Evolutionary conservation across 2,113 vertebrate genomes (phyloP), one percentile per base, ranked within the genome.

Genomic region (Gulo gulo): DNA sequence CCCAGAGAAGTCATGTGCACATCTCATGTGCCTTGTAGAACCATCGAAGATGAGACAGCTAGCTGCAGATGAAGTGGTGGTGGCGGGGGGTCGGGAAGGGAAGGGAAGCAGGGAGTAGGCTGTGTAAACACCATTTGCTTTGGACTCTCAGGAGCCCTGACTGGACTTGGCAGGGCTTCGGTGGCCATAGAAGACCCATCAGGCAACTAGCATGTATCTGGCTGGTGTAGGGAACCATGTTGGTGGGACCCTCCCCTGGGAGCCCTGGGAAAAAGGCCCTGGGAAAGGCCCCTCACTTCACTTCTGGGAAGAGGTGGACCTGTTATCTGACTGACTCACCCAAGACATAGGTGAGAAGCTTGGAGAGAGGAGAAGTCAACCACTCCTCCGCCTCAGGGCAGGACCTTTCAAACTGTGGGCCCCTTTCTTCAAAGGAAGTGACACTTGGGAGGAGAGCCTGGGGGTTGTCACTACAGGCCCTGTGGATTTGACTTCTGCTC

Each of bases 11-110:
- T 1, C 31, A 9, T 2, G 0, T n/a, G 59, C 14, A 7, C 0
- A 0, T 78, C 61, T 88, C 10, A 0, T 24, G 15, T 52, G 4
- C 34, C 88, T 88, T 1, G 61, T 36, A 16, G 50, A 74, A 34
- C 8, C 12, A 57, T 9, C 6, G n/a, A 45, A 34, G n/a, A 23
- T 9, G 45, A 88, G 59, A 57, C 18, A 2, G 2, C 24, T 13
- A 1, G 1, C 20, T 18, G 2, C 29, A 34, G 50, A 23, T 57
- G 34, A 50, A 24, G 36, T 4, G n/a, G 0, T 0, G 5, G 52
- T 55, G 52, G 52, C 16, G 4, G 0, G 47, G 42, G 45, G 31
- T 8, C 0, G 0, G 52, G 29, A 61, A 20, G 10, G 67, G 13
- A 24, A 79, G 80, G 82, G 67, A 31, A 34, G 6, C 14, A 26